Conservation (phyloP, 1,140 invertebrate genomes). For the Adoxophyes honmai region DNA sequence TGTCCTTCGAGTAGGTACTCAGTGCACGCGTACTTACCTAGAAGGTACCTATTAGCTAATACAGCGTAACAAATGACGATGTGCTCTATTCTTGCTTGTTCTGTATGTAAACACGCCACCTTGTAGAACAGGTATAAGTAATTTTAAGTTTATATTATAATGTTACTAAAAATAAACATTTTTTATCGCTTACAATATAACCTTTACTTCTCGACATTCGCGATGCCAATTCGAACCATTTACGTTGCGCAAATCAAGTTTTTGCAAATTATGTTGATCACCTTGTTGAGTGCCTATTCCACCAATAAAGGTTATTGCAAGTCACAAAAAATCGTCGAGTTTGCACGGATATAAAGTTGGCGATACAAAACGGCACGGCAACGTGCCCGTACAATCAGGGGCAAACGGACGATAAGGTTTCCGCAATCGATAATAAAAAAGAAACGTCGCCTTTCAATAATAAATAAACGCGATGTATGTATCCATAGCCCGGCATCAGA, state of each 20-base stretch:
- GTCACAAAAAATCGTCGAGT: slow-evolving; percentile 27
- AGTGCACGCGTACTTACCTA: no score
- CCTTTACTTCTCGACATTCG: slow-evolving; percentile 11
- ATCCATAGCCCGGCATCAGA: no score
- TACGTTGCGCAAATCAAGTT: slow-evolving; percentile 9
- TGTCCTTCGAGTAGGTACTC: neutral
- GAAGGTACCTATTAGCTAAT: no score
- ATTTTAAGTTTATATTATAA: no score
- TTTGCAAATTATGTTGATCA: slow-evolving; percentile 39
- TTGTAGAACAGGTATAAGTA: no score
- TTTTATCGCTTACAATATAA: neutral
- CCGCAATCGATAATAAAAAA: slow-evolving; percentile 16
- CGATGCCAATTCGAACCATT: neutral
- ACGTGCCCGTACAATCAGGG: slow-evolving; percentile 14
- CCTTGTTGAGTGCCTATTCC: slow-evolving; percentile 36
- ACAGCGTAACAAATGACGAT: no score
- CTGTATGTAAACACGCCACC: no score
- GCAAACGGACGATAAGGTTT: slow-evolving; percentile 52
- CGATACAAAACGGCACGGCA: slow-evolving; percentile 3
- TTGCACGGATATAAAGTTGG: neutral
- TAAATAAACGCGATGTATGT: no score
- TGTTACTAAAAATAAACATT: no score
- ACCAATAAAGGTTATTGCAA: slow-evolving; percentile 47
- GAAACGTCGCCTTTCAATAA: slow-evolving; percentile 17
- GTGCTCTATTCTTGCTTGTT: no score